A percentile compares a stretch with the other conserved stretches of the same genome.
Conservation (phyloP, 2,113 vertebrate genomes). For the Malurus cyaneus region DNA sequence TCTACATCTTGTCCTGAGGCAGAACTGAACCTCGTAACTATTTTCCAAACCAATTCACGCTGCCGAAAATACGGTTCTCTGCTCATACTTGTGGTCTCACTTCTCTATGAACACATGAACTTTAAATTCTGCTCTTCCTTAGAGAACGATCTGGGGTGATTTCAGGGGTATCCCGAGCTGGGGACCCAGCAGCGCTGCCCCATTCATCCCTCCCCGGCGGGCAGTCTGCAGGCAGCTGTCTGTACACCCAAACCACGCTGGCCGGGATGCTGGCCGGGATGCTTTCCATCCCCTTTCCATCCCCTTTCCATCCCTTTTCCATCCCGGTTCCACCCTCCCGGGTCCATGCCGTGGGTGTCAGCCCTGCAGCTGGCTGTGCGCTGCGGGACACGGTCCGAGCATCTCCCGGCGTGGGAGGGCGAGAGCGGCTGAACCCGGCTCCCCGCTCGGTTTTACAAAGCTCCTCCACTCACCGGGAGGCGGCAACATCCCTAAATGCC, state of each 20-base stretch:
- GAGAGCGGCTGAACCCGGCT: neutral
- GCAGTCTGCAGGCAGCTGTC: neutral
- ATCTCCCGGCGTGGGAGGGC: rapidly evolving
- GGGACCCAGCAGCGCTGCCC: neutral
- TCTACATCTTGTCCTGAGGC: neutral
- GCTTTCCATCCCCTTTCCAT: neutral
- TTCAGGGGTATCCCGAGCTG: rapidly evolving
- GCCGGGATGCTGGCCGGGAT: rapidly evolving
- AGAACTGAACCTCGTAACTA: neutral
- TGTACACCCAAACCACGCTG: rapidly evolving
- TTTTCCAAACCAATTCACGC: neutral
- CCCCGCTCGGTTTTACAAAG: neutral
- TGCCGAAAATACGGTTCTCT: rapidly evolving
- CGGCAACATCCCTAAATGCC: neutral
- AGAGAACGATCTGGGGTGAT: neutral
- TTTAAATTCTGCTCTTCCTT: neutral
- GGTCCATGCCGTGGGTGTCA: neutral
- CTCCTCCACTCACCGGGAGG: neutral
- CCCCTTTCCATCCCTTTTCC: no score
- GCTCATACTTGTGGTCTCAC: rapidly evolving
- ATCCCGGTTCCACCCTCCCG: no score
- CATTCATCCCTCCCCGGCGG: rapidly evolving
- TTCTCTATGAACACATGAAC: neutral
- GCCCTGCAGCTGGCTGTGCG: neutral
- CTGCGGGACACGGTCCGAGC: neutral